A percentile compares a stretch with the other conserved stretches of the same genome.
Evolutionary conservation across 2,888 invertebrate genomes (phyloP).

Genomic region (Lycophotia porphyrea): DNA sequence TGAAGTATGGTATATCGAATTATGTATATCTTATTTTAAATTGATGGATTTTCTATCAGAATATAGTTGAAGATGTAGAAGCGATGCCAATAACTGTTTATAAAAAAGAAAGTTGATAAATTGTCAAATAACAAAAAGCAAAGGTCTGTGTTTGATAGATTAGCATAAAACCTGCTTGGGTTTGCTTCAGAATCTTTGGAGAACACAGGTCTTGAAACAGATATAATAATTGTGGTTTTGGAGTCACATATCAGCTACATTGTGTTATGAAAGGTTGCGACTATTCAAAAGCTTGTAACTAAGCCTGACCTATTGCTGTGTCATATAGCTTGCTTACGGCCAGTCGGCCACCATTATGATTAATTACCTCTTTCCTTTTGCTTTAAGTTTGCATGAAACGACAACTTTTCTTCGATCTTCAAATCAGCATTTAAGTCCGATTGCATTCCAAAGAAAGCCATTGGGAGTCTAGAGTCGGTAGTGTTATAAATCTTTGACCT

Average conservation of each 20-base stretch:
- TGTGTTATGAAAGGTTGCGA: conserved; percentile 4
- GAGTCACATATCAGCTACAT: conserved; percentile 9
- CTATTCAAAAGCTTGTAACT: conserved; percentile 21
- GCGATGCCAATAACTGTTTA: not conserved
- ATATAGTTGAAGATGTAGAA: not conserved
- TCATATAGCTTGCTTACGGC: not conserved
- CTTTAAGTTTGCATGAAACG: conserved; percentile 7
- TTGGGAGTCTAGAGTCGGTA: conserved; percentile 21
- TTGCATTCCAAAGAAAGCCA: conserved; percentile 39
- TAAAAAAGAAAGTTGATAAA: not conserved
- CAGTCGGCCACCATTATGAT: conserved; percentile 13
- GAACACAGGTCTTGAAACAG: not conserved
- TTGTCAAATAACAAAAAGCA: not conserved
- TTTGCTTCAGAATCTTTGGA: not conserved
- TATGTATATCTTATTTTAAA: not conserved
- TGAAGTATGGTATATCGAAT: not conserved
- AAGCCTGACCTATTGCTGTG: conserved; percentile 14
- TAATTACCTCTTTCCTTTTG: conserved; percentile 6
- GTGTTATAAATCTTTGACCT: conserved; percentile 46
- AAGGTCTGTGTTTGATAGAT: not conserved
- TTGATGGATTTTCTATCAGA: not conserved
- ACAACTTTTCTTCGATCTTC: conserved; percentile 22
- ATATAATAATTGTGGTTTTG: conserved; percentile 17
- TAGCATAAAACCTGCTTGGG: not conserved
- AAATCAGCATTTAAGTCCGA: conserved; percentile 24